Evolutionary conservation across 2,888 invertebrate genomes (phyloP).

Genomic region (Mystacides longicornis): DNA sequence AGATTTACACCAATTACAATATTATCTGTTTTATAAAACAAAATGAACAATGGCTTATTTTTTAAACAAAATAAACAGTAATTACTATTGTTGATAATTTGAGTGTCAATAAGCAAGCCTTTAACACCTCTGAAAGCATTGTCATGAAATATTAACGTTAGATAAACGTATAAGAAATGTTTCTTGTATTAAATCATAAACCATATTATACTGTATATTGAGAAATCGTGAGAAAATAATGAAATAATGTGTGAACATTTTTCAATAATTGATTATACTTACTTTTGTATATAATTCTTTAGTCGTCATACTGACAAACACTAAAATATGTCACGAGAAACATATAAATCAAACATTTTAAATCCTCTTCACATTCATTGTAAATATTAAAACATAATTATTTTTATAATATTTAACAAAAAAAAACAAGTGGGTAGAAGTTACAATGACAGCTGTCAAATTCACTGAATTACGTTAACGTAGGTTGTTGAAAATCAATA

Average conservation of each 20-base stretch:
- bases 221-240: constrained; percentile 12
- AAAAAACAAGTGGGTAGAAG: constrained; percentile 3
- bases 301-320: constrained; percentile 38
- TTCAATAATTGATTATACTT: constrained; percentile 25
- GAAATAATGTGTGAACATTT: background rate
- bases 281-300: constrained; percentile 50
- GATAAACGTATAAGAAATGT: background rate
- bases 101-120: too few relatives aligned
- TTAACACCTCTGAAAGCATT: background rate
- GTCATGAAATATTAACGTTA: background rate
- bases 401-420: background rate
- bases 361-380: background rate
- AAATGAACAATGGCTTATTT: too few relatives aligned
- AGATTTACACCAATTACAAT: too few relatives aligned
- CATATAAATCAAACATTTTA: constrained; percentile 2
- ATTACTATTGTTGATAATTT: too few relatives aligned
- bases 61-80: too few relatives aligned
- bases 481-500: constrained; percentile 8
- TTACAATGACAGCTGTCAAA: constrained; percentile 7
- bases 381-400: background rate
- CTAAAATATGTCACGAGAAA: background rate
- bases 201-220: background rate
- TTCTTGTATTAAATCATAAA: constrained; percentile 1
- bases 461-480: constrained; percentile 3
- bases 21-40: too few relatives aligned